These are phyloP conservation scores for Boulengeromyrus knoepffleri DNA, from an alignment of 2,113 vertebrate species.

Conservation along the genomic window DNA sequence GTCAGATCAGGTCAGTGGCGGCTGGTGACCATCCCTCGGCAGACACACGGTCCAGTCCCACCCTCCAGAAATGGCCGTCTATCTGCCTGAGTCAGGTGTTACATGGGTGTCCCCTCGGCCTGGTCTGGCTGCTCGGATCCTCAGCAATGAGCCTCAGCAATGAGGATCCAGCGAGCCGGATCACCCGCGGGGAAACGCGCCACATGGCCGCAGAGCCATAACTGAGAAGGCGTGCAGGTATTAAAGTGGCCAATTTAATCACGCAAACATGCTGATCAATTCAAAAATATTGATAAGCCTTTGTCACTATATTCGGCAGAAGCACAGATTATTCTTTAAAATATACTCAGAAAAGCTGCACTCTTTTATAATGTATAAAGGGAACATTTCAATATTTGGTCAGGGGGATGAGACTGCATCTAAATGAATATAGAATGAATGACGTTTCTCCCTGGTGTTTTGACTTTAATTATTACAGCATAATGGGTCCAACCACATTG, in stretches of 20 bases:
- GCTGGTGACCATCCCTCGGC: too few species aligned
- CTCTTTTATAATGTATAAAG: not conserved
- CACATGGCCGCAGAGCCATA: too few species aligned
- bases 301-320: not conserved
- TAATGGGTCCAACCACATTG: not conserved
- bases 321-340: not conserved
- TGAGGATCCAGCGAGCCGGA: too few species aligned
- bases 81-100: too few species aligned
- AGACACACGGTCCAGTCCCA: too few species aligned
- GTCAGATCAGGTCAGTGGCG: too few species aligned
- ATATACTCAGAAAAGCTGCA: not conserved
- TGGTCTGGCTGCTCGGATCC: too few species aligned
- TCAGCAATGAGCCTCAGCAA: too few species aligned
- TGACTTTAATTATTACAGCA: slow-evolving; percentile 6
- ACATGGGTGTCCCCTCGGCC: too few species aligned
- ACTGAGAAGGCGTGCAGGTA: not conserved
- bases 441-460: slow-evolving; percentile 4
- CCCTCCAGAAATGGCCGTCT: too few species aligned
- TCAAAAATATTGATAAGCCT: not conserved
- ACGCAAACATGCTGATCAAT: not conserved
- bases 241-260: not conserved
- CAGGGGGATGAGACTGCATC: not conserved
- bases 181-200: too few species aligned
- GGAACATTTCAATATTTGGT: not conserved
- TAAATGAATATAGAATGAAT: slow-evolving; percentile 2